Evolutionary conservation across 2,888 invertebrate genomes (phyloP), one percentile per base, ranked within the genome.

Genomic region (Mechanitis messenoides): DNA sequence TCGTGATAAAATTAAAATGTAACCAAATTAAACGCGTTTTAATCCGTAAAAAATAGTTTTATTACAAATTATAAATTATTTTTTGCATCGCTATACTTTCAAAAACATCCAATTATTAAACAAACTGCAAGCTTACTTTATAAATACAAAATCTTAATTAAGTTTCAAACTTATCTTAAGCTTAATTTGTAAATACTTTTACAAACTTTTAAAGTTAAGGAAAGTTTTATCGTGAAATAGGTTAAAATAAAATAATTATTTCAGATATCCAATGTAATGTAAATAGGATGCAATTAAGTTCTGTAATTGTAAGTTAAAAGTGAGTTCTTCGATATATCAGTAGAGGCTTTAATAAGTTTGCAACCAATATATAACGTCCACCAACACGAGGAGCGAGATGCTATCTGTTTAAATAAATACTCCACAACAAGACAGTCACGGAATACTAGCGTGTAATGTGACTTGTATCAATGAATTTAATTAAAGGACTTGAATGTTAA

Each of bases 221-320:
- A 20, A 42, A 9, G 42, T 3, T 42, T 7, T 5, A 42, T 42
- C 42, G 9, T 9, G 6, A 42, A 35, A 42, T 42, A 9, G 42
- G 42, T 6, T 42, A 5, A 35, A 35, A 35, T 9, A 9, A 42
- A 42, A 9, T 42, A 9, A 42, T 42, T 5, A 2, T 4, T 20
- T 20, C 20, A 20, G 20, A 20, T 20, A 20, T 20, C 20, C 20
- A 50, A 7, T 20, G 11, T n/a, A 55, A 62, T 58, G 58, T 47
- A 65, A 56, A 56, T 53, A 58, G 58, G 60, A 58, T 58, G 55
- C 56, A 58, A 47, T 61, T 59, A 61, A 65, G 58, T 63, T 60
- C 61, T 53, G 63, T 65, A 65, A 65, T 63, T 63, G 50, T 50
- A 50, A 31, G 3, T 50, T 50, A 56, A 50, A 60, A 65, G 65